These are phyloP conservation scores for Nezara viridula DNA, from an alignment of 2,888 invertebrate genomes.

Conservation along the genomic window DNA sequence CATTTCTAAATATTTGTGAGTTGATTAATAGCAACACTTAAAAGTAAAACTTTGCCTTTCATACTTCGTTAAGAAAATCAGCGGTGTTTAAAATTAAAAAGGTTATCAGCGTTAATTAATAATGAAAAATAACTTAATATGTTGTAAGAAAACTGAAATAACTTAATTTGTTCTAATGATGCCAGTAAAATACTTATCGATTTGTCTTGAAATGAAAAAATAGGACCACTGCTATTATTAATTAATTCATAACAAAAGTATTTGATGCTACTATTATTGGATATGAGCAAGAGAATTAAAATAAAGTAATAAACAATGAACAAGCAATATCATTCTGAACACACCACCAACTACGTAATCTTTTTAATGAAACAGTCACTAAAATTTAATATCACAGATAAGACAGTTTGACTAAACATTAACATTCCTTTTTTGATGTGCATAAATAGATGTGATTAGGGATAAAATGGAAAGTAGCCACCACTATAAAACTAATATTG, in stretches of 20 bases:
- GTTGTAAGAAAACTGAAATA: background rate
- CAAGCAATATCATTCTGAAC: background rate
- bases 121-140: background rate
- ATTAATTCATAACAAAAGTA: too few species aligned
- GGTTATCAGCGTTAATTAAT: background rate
- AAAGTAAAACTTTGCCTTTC: background rate
- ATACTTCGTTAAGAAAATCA: background rate
- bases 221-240: too few species aligned
- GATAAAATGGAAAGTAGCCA: background rate
- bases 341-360: background rate
- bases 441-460: background rate
- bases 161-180: too few species aligned
- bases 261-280: too few species aligned
- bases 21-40: too few species aligned
- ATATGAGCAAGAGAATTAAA: background rate
- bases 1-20: too few species aligned
- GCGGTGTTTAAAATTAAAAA: background rate
- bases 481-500: background rate
- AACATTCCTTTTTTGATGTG: background rate
- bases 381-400: too few species aligned
- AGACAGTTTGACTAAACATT: too few species aligned
- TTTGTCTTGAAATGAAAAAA: too few species aligned
- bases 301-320: background rate
- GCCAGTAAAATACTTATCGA: too few species aligned
- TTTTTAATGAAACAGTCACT: too few species aligned